Percentiles rank a stretch among this genome's conserved stretches.
phyloP scores from a whole-genome alignment of 1,140 invertebrate genomes.

The Trichogramma pretiosum region DNA sequence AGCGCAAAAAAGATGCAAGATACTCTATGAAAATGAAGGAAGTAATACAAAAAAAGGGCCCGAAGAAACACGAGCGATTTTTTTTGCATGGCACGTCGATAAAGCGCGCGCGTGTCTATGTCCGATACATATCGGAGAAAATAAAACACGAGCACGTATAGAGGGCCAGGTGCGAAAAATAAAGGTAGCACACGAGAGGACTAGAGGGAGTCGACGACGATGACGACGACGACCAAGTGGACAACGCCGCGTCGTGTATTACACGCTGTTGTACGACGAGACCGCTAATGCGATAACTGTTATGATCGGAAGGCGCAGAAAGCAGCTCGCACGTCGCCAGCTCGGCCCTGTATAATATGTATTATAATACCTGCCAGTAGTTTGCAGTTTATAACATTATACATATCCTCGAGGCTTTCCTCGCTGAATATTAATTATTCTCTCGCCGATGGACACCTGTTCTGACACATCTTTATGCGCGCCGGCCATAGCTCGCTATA shows the following conservation, averaged over 20 bases:
- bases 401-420: too few relatives aligned
- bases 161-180: constrained; percentile 24
- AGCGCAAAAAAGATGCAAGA: too few relatives aligned
- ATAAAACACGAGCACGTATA: background rate
- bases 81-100: background rate
- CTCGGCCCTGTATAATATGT: too few relatives aligned
- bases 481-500: too few relatives aligned
- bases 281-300: constrained; percentile 32
- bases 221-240: background rate
- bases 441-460: constrained; percentile 19
- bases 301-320: constrained; percentile 23
- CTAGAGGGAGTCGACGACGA: too few relatives aligned
- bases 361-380: too few relatives aligned
- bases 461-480: constrained; percentile 21
- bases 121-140: constrained; percentile 4
- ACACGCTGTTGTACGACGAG: constrained; percentile 16
- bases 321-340: constrained; percentile 21
- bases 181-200: background rate
- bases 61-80: constrained; percentile 9
- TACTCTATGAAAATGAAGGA: too few relatives aligned
- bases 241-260: background rate
- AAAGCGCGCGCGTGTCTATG: too few relatives aligned
- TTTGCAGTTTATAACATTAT: too few relatives aligned
- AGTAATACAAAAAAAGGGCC: too few relatives aligned
- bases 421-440: constrained; percentile 36